phyloP scores from a whole-genome alignment of 53 echinoderm and acorn worm genomes.

The Glandiceps talaboti region DNA sequence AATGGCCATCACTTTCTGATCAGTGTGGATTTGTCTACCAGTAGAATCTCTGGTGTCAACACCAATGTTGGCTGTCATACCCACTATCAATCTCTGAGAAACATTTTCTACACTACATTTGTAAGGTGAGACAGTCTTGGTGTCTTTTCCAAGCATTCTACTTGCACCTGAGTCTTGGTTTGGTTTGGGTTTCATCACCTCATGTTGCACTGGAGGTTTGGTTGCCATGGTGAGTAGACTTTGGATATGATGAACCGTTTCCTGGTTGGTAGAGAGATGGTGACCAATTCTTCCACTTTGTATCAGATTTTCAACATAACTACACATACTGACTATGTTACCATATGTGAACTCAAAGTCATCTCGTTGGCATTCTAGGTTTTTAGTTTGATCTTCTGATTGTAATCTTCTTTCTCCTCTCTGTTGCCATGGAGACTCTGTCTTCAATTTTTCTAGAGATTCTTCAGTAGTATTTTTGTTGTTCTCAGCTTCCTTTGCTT shows the following conservation, averaged over 20 bases:
- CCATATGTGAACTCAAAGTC: neutral
- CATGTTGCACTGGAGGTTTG: no score
- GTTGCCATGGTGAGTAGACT: neutral
- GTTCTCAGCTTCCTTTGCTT: neutral
- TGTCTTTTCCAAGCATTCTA: no score
- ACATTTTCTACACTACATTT: neutral
- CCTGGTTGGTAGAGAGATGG: neutral
- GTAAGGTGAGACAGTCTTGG: no score
- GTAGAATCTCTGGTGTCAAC: neutral
- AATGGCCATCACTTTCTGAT: neutral
- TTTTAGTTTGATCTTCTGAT: no score
- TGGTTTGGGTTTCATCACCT: no score
- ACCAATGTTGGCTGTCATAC: neutral
- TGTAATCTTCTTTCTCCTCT: no score
- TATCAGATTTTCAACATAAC: neutral
- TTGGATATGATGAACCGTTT: neutral
- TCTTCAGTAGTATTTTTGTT: neutral
- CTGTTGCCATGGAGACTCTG: no score
- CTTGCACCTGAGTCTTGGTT: no score
- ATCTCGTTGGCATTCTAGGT: no score
- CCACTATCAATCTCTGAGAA: neutral
- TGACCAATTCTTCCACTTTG: neutral
- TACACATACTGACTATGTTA: neutral
- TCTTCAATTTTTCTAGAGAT: no score
- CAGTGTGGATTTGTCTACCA: neutral